Base-by-base conservation (phyloP, 2,797 vertebrate species). In the Megalops cyprinoides region DNA sequence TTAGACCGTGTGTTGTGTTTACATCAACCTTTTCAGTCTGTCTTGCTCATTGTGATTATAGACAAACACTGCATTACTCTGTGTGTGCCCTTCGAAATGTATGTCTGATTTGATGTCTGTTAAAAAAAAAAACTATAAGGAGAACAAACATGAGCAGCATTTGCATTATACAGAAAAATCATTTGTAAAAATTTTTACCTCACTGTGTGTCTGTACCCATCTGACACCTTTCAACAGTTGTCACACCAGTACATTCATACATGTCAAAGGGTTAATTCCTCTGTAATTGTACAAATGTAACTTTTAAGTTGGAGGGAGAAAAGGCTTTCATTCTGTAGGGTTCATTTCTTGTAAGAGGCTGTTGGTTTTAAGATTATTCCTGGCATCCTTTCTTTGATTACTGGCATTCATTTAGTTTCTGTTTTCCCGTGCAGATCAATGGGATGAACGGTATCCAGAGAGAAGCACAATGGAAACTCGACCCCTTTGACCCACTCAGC, bases 401-500 rank as follows among this genome's bases (percentile, higher is more conserved):
- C 15, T 83, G n/a, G 78, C 58, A 79, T 42, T 81, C 34, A 89
- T 4, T 79, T 74, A 5, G 20, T 74, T 46, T 48, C 48, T 79
- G 86, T 60, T 79, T 87, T 86, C 62, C 25, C 25, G 39, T 10
- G 31, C 90, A 96, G 94, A 87, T 85, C 28, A 96, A 94, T 25
- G 95, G 94, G 88, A 85, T 93, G 5, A 90, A 93, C 0, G 86
- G 93, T 88, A 81, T 95, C 88, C 94, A 90, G 88, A 92, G 85
- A 89, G 95, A 96, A 92, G 93, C 94, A 90, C 94, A 94, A 86
- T 92, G 94, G 88, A 95, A 93, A 89, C 94, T 85, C 56, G 91
- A 96, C 91, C 95, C 95, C 87, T 96, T 97, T 73, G 91, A 95
- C 91, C 90, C 93, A 23, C 90, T 97, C 80, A 87, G 94, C 74